Conservation (phyloP, 2,113 vertebrate genomes). For the Dipodomys ordii region DNA sequence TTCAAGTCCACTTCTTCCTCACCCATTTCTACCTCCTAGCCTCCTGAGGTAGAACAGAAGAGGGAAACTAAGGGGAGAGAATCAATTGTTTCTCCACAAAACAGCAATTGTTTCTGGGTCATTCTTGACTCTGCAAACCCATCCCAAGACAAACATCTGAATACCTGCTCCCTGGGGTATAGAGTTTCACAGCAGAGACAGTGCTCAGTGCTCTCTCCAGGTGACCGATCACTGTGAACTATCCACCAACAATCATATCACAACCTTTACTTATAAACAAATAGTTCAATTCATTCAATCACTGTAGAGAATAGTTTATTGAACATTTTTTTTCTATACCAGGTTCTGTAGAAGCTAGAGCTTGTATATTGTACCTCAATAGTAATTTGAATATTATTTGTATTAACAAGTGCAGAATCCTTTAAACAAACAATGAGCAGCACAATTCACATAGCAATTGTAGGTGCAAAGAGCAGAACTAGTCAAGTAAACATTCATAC, state of each 20-base stretch:
- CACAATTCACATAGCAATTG: not conserved
- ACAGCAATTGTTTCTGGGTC: not conserved
- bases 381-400: constrained; percentile 5
- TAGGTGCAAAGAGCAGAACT: not conserved
- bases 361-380: not conserved
- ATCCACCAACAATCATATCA: not conserved
- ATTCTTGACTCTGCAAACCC: not conserved
- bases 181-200: not conserved
- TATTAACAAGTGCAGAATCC: not conserved
- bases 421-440: not conserved
- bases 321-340: not conserved
- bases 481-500: not conserved
- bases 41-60: not conserved
- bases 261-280: not conserved
- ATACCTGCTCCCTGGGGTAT: not conserved
- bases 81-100: not conserved
- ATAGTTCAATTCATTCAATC: not conserved
- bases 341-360: not conserved
- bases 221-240: not conserved
- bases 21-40: no score
- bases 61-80: not conserved
- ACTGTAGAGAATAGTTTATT: not conserved
- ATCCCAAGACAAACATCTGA: not conserved
- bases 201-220: not conserved
- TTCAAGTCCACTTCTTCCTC: not conserved